A percentile compares a stretch with the other conserved stretches of the same genome.
Evolutionary conservation across 2,113 vertebrate species (phyloP).

Genomic region (Petaurus breviceps): DNA sequence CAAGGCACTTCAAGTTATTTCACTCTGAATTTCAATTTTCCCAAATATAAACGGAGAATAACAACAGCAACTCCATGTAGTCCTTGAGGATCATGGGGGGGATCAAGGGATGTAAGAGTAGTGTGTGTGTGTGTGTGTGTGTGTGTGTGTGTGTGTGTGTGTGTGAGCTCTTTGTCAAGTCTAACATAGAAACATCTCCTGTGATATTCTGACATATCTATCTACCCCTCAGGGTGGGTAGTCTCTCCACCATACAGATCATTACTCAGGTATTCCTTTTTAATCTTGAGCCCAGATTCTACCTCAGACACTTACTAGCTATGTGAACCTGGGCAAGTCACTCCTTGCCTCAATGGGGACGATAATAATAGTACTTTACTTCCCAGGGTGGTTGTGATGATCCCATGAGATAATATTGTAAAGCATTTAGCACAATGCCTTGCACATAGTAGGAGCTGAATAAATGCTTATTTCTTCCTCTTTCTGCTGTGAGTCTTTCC

Average conservation of each 20-base stretch:
- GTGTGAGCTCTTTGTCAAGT: background rate
- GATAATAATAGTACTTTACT: background rate
- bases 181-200: background rate
- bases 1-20: background rate
- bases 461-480: background rate
- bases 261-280: background rate
- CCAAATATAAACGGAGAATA: background rate
- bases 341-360: background rate
- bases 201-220: background rate
- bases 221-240: background rate
- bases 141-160: too few species aligned
- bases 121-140: too few species aligned
- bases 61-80: background rate
- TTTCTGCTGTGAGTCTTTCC: background rate
- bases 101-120: background rate
- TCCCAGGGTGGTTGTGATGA: background rate
- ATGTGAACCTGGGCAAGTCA: background rate
- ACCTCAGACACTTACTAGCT: background rate
- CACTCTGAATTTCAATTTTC: background rate
- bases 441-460: background rate
- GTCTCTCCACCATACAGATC: background rate
- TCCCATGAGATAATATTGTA: background rate
- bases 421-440: background rate
- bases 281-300: background rate
- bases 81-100: background rate